These are phyloP conservation scores for Ctenopoma kingsleyae DNA, from an alignment of 2,797 vertebrate species.

Conservation along the genomic window DNA sequence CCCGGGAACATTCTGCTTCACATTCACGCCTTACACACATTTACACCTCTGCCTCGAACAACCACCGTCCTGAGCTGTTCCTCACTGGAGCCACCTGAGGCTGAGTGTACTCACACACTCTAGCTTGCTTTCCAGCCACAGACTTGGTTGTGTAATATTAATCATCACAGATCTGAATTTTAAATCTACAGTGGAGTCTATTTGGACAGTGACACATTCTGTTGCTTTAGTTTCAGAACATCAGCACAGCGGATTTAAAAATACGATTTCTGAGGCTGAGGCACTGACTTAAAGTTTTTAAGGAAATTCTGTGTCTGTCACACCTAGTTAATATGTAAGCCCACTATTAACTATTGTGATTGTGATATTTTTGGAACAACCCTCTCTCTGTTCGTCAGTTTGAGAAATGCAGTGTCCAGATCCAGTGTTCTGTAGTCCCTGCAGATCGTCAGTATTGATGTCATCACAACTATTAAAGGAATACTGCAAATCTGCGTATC, in stretches of 20 bases:
- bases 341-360: neutral
- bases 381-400: neutral
- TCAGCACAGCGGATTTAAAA: constrained; percentile 1
- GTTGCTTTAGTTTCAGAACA: constrained; percentile 1
- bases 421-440: neutral
- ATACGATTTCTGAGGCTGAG: neutral
- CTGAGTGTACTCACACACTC: neutral
- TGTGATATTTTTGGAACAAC: neutral
- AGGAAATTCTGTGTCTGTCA: too few species aligned
- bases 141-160: constrained; percentile 34
- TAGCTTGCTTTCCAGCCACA: constrained; percentile 13
- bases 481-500: neutral
- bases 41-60: constrained; percentile 7
- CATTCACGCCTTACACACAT: constrained; percentile 12
- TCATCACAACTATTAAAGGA: neutral
- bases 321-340: too few species aligned
- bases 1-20: constrained; percentile 22
- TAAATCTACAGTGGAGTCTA: constrained; percentile 5
- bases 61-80: neutral
- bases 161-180: constrained; percentile 16
- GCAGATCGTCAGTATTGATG: neutral
- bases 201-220: constrained; percentile 11
- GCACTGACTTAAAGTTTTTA: neutral
- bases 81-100: constrained; percentile 3
- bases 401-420: neutral